Evolutionary conservation across 2,113 vertebrate genomes (phyloP).

Genomic region (Recurvirostra avosetta): DNA sequence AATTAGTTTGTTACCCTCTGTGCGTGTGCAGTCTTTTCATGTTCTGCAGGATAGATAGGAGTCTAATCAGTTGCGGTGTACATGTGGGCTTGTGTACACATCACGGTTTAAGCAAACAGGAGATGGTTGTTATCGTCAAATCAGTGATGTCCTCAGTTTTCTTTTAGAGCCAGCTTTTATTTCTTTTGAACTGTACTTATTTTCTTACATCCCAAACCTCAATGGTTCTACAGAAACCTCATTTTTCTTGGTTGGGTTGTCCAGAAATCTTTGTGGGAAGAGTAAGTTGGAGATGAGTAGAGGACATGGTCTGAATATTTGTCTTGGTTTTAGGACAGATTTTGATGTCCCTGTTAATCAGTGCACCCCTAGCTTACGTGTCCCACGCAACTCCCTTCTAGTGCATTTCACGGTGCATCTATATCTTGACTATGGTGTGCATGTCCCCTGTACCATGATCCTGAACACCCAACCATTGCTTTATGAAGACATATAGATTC

Average conservation of each 20-base stretch:
- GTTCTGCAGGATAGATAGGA: constrained; percentile 26
- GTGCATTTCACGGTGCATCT: not conserved
- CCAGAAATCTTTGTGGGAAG: not conserved
- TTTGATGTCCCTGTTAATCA: not conserved
- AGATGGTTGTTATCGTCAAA: not conserved
- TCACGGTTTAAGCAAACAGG: not conserved
- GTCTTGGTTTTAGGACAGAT: not conserved
- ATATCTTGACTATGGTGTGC: not conserved
- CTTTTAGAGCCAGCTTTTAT: not conserved
- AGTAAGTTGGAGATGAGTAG: not conserved
- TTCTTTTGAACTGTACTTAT: not conserved
- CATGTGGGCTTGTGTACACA: not conserved
- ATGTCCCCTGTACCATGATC: too few species aligned
- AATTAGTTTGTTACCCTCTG: constrained; percentile 64
- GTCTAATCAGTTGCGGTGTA: not conserved
- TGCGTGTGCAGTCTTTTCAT: constrained; percentile 9
- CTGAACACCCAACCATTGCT: not conserved
- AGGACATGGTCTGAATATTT: not conserved
- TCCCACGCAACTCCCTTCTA: not conserved
- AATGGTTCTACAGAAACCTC: not conserved
- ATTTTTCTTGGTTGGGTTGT: not conserved
- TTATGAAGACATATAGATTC: not conserved
- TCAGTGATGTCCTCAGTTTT: not conserved
- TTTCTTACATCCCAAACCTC: not conserved
- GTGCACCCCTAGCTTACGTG: not conserved